Percentiles rank a stretch among this genome's conserved stretches.
Conservation (phyloP, 2,888 invertebrate species). For the Bruchidius siliquastri region DNA sequence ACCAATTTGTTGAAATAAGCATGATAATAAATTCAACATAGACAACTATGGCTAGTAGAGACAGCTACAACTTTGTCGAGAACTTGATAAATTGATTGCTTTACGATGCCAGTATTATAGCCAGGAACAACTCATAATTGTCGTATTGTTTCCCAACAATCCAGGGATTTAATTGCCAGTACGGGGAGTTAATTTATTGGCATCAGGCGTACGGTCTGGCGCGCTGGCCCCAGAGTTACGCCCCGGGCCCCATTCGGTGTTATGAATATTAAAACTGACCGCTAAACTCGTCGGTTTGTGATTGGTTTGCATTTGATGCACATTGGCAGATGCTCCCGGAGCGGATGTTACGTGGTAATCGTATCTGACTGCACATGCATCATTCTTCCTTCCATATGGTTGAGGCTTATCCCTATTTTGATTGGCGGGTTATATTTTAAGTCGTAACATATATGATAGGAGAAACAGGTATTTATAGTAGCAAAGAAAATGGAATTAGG, state of each 20-base stretch:
- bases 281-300: neutral
- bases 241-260: slow-evolving; percentile 2
- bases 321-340: neutral
- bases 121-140: slow-evolving; percentile 15
- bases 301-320: neutral
- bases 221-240: neutral
- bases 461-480: too few relatives aligned
- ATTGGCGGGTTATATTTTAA: neutral
- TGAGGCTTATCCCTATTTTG: neutral
- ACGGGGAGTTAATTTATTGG: slow-evolving; percentile 12
- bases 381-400: neutral
- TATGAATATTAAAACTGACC: slow-evolving; percentile 13
- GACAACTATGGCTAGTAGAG: neutral
- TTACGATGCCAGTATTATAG: neutral
- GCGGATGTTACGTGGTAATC: neutral
- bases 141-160: slow-evolving; percentile 15
- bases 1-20: too few relatives aligned
- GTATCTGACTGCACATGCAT: neutral
- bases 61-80: neutral
- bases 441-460: too few relatives aligned
- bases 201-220: neutral
- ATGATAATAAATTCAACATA: too few relatives aligned
- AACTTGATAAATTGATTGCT: neutral
- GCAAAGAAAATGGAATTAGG: too few relatives aligned
- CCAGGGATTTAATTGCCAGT: slow-evolving; percentile 8